These are phyloP conservation scores for Gasterosteus nipponicus DNA, from an alignment of 2,113 vertebrate species.

Conservation along the genomic window DNA sequence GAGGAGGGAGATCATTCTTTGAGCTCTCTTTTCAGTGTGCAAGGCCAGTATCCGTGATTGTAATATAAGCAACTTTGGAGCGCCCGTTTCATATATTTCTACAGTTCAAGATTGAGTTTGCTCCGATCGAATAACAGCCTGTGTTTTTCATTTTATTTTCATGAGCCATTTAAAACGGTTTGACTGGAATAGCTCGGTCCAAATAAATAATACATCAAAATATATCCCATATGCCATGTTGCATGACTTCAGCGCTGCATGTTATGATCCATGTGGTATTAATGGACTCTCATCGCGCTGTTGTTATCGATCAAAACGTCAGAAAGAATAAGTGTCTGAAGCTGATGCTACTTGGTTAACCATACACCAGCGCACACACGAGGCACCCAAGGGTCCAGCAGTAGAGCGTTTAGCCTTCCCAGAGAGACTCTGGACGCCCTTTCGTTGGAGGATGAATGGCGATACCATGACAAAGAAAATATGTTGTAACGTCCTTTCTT, in stretches of 20 bases:
- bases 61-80: neutral
- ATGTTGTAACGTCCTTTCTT: neutral
- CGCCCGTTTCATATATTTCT: neutral
- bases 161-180: conserved; percentile 1
- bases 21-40: neutral
- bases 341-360: conserved; percentile 44
- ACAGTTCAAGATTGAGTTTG: neutral
- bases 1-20: neutral
- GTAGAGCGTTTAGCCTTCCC: conserved; percentile 16
- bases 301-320: conserved; percentile 57
- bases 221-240: neutral
- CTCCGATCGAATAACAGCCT: conserved; percentile 2
- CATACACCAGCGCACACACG: neutral
- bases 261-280: conserved; percentile 31
- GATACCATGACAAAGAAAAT: neutral
- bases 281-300: conserved; percentile 23
- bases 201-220: conserved; percentile 24
- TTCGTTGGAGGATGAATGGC: neutral
- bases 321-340: conserved; percentile 39
- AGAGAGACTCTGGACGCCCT: neutral
- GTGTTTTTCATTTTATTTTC: neutral
- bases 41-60: neutral
- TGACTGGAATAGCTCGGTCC: neutral
- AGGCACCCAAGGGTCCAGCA: conserved; percentile 19
- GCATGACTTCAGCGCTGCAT: conserved; percentile 8